Conservation (phyloP, 2,113 vertebrate species). For the Apeltes quadracus region DNA sequence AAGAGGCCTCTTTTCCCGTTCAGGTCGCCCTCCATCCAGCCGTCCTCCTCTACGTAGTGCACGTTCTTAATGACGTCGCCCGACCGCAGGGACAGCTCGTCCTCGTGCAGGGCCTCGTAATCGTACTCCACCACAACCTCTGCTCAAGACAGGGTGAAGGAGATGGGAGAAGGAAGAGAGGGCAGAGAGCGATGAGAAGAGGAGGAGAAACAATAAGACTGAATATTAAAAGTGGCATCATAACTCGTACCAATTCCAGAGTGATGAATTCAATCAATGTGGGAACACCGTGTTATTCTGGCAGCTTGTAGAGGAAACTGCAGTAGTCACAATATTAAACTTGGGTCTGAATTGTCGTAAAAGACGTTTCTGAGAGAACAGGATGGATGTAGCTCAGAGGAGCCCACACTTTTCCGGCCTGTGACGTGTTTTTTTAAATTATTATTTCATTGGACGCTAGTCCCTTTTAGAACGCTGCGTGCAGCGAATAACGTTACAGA, state of each 20-base stretch:
- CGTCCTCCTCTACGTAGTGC: slow-evolving; percentile 90
- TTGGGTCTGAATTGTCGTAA: background rate
- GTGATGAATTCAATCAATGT: background rate
- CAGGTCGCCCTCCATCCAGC: slow-evolving; percentile 96
- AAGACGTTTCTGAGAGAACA: too few relatives aligned
- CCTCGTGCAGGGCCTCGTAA: slow-evolving; percentile 91
- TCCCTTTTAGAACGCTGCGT: too few relatives aligned
- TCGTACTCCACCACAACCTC: slow-evolving; percentile 96
- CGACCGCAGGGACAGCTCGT: slow-evolving; percentile 90
- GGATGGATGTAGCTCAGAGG: too few relatives aligned
- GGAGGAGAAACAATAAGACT: background rate
- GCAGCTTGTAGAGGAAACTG: background rate
- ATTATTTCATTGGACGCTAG: too few relatives aligned
- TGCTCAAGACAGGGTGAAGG: slow-evolving; percentile 62
- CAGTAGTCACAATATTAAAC: background rate
- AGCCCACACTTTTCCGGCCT: too few relatives aligned
- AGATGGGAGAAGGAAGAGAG: background rate
- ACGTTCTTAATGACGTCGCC: slow-evolving; percentile 95
- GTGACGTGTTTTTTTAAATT: too few relatives aligned
- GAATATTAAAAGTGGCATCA: background rate
- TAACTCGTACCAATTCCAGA: background rate
- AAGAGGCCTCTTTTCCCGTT: slow-evolving; percentile 92
- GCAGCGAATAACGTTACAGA: too few relatives aligned
- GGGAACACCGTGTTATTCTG: background rate
- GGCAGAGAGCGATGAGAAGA: background rate